Evolutionary conservation across 2,113 vertebrate species (phyloP).

Genomic region (Cyanoramphus novaezelandiae): DNA sequence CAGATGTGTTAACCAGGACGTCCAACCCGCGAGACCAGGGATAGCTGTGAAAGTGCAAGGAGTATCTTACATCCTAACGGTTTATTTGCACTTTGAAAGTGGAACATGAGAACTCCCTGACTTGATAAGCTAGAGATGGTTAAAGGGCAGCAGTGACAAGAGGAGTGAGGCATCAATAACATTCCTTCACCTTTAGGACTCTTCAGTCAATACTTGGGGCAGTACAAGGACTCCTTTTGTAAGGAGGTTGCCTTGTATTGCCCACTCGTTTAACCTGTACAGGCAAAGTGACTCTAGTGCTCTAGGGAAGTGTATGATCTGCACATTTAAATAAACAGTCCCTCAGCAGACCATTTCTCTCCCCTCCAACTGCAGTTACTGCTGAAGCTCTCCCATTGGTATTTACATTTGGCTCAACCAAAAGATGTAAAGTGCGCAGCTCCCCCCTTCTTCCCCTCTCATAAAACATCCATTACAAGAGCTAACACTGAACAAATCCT

Average conservation of each 20-base stretch:
- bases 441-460: neutral
- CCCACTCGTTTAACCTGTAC: neutral
- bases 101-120: neutral
- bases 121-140: neutral
- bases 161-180: slow-evolving; percentile 14
- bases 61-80: neutral
- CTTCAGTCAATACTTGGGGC: neutral
- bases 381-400: slow-evolving; percentile 43
- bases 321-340: neutral
- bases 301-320: neutral
- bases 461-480: slow-evolving; percentile 48
- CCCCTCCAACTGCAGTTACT: slow-evolving; percentile 19
- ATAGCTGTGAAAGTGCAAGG: slow-evolving; percentile 42
- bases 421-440: slow-evolving; percentile 68
- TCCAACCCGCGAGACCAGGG: neutral
- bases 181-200: slow-evolving; percentile 38
- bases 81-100: neutral
- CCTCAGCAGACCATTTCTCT: slow-evolving; percentile 23
- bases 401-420: slow-evolving; percentile 67
- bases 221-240: neutral
- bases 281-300: slow-evolving; percentile 60
- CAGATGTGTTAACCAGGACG: neutral
- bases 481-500: neutral
- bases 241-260: neutral
- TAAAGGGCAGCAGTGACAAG: neutral